Conservation (phyloP, 2,888 invertebrate genomes). For the Calameuta filiformis region DNA sequence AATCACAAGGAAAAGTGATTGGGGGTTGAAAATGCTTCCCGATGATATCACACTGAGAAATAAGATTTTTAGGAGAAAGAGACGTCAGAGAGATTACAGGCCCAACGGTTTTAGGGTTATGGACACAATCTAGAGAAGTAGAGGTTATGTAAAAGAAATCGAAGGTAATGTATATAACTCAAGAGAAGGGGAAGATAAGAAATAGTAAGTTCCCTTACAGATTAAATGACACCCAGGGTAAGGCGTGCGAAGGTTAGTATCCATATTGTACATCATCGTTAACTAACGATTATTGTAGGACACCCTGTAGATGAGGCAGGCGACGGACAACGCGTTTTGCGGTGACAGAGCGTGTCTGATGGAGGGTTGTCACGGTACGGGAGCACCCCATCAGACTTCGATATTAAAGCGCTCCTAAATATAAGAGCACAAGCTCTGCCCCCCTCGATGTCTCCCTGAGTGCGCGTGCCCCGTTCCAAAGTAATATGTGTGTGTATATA, state of each 20-base stretch:
- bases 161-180: neutral
- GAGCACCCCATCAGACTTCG: conserved; percentile 57
- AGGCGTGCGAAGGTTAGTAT: neutral
- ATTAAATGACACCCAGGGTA: neutral
- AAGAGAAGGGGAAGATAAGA: neutral
- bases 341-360: conserved; percentile 65
- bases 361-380: conserved; percentile 62
- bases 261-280: neutral
- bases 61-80: neutral
- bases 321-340: conserved; percentile 56
- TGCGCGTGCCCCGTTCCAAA: conserved; percentile 11
- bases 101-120: neutral
- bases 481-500: conserved; percentile 8
- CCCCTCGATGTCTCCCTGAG: conserved; percentile 5
- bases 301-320: conserved; percentile 48
- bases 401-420: conserved; percentile 62
- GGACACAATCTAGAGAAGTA: neutral
- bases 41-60: neutral
- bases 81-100: neutral
- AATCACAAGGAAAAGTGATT: neutral
- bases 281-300: conserved; percentile 18
- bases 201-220: neutral
- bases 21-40: neutral
- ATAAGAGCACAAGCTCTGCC: conserved; percentile 55
- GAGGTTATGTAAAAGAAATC: neutral